These are phyloP conservation scores for Octomys mimax DNA, from an alignment of 2,797 vertebrate genomes.

Conservation along the genomic window DNA sequence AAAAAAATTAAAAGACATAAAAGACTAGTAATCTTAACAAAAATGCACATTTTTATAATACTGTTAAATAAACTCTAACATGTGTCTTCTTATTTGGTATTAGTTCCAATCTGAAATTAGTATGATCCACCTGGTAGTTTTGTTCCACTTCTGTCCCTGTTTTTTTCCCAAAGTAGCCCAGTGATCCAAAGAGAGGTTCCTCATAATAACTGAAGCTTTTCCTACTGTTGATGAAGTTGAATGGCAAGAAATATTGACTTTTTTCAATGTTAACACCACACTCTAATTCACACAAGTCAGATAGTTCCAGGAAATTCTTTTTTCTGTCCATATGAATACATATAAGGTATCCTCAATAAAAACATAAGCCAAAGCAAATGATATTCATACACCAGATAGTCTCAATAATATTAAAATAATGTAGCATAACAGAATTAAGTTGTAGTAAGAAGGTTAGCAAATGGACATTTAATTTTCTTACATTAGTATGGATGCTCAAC, in stretches of 20 bases:
- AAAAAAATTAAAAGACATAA: constrained; percentile 59
- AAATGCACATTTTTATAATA: constrained; percentile 59
- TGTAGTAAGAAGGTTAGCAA: constrained; percentile 26
- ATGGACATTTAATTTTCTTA: constrained; percentile 51
- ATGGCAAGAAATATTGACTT: constrained; percentile 73
- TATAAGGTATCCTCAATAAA: constrained; percentile 62
- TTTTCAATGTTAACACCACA: constrained; percentile 75
- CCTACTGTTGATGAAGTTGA: constrained; percentile 71
- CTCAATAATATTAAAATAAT: constrained; percentile 69
- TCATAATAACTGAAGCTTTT: constrained; percentile 75
- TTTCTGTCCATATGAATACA: constrained; percentile 63
- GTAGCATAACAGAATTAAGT: constrained; percentile 40
- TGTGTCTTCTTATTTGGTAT: constrained; percentile 40
- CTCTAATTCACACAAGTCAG: constrained; percentile 74
- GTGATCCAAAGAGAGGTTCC: constrained; percentile 77
- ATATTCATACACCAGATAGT: constrained; percentile 60
- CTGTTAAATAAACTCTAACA: constrained; percentile 62
- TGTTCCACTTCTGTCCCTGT: constrained; percentile 73
- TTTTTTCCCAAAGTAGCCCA: constrained; percentile 79
- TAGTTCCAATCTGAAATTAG: constrained; percentile 69
- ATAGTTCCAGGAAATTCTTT: constrained; percentile 64
- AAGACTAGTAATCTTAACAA: constrained; percentile 43
- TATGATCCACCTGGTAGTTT: constrained; percentile 68
- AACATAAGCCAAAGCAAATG: constrained; percentile 63
- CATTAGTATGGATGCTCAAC: constrained; percentile 57